Evolutionary conservation across 1,140 invertebrate genomes (phyloP).

Genomic region (Mizuhopecten yessoensis): DNA sequence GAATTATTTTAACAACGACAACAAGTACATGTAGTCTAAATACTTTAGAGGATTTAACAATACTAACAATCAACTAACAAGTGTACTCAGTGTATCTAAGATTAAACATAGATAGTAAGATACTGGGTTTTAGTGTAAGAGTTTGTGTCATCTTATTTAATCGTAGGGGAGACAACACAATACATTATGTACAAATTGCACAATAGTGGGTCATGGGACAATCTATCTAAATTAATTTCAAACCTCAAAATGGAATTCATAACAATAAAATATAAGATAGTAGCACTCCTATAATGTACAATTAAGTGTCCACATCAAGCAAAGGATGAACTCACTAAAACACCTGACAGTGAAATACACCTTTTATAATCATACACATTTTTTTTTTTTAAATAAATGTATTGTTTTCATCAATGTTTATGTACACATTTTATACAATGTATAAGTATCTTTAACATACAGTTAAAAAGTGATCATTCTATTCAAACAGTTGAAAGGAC

Average conservation of each 20-base stretch:
- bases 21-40: neutral
- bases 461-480: no score
- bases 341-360: neutral
- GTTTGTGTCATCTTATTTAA: neutral
- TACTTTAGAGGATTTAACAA: neutral
- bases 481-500: neutral
- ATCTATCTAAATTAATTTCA: no score
- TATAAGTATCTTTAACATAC: neutral
- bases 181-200: conserved; percentile 32
- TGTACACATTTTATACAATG: neutral
- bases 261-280: neutral
- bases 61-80: conserved; percentile 5
- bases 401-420: neutral
- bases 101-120: neutral
- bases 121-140: no score
- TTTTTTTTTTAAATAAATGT: neutral
- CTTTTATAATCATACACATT: no score
- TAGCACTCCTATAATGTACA: neutral
- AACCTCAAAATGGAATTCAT: neutral
- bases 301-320: neutral
- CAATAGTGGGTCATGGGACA: conserved; percentile 11
- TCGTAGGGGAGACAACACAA: neutral
- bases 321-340: neutral
- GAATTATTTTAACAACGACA: neutral
- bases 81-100: neutral